phyloP scores from a whole-genome alignment of 1,140 invertebrate species.

The Listronotus bonariensis region DNA sequence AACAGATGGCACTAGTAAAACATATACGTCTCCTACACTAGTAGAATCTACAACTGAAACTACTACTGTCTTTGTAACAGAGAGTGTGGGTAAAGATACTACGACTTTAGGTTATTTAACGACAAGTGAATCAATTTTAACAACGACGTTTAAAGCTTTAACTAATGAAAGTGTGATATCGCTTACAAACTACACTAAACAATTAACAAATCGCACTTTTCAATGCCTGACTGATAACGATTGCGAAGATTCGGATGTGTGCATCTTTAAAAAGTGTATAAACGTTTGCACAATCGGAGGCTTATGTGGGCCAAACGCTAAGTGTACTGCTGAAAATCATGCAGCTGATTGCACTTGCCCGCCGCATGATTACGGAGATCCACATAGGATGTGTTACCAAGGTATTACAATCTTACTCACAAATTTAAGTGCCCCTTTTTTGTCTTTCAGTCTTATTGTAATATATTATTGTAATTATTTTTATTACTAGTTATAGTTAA shows the following conservation, averaged over 20 bases:
- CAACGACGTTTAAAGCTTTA: conserved; percentile 1
- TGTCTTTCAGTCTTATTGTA: conserved; percentile 6
- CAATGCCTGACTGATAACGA: conserved; percentile 61
- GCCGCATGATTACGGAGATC: conserved; percentile 58
- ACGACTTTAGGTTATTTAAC: background rate
- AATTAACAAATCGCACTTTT: conserved; percentile 20
- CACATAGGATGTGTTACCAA: conserved; percentile 52
- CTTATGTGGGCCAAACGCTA: conserved; percentile 70
- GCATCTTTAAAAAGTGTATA: conserved; percentile 70
- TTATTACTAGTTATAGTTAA: conserved; percentile 11
- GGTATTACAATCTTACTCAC: conserved; percentile 42
- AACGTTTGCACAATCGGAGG: conserved; percentile 69
- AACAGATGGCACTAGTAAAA: background rate
- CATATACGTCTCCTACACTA: background rate
- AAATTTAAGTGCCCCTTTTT: background rate
- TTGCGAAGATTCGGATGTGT: conserved; percentile 69
- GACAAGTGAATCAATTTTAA: conserved; percentile 8
- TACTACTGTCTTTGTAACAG: background rate
- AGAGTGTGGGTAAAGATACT: background rate
- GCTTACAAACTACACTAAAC: conserved; percentile 27
- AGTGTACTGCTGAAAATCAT: conserved; percentile 72
- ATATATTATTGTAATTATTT: conserved; percentile 13
- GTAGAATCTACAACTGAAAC: background rate
- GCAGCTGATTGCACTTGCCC: conserved; percentile 73
- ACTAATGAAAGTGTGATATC: conserved; percentile 20